A percentile compares a stretch with the other conserved stretches of the same genome.
These are phyloP conservation scores for Zophobas morio DNA, from an alignment of 1,140 invertebrate species.

Conservation along the genomic window DNA sequence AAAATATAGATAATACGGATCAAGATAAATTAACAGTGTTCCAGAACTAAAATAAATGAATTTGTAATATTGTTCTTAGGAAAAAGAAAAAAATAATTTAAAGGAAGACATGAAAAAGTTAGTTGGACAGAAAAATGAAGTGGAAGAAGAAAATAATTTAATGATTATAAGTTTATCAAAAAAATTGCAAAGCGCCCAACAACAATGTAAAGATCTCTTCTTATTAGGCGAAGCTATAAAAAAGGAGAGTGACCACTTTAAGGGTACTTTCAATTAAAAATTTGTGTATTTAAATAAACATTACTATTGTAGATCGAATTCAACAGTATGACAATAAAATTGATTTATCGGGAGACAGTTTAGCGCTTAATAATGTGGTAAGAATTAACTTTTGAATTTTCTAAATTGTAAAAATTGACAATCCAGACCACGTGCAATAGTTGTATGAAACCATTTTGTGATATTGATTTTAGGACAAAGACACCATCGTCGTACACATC, in stretches of 20 bases:
- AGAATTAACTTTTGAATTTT: constrained; percentile 28
- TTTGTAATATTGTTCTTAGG: constrained; percentile 51
- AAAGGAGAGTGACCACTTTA: constrained; percentile 60
- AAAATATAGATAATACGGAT: too few species aligned
- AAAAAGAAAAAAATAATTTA: constrained; percentile 56
- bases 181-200: constrained; percentile 57
- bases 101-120: constrained; percentile 57
- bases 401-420: neutral
- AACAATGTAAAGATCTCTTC: constrained; percentile 61
- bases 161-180: constrained; percentile 49
- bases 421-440: too few species aligned
- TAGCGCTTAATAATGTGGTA: constrained; percentile 40
- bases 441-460: too few species aligned
- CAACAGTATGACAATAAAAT: constrained; percentile 33
- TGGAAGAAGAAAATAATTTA: constrained; percentile 52
- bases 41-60: neutral
- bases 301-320: constrained; percentile 38
- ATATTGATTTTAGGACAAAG: constrained; percentile 50
- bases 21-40: too few species aligned
- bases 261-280: constrained; percentile 48
- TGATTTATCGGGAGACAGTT: constrained; percentile 14
- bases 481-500: constrained; percentile 39
- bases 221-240: constrained; percentile 57
- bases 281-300: constrained; percentile 1
- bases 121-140: constrained; percentile 47